Evolutionary conservation across 2,797 vertebrate genomes (phyloP), one percentile per base, ranked within the genome.

Genomic region (Rhincodon typus): DNA sequence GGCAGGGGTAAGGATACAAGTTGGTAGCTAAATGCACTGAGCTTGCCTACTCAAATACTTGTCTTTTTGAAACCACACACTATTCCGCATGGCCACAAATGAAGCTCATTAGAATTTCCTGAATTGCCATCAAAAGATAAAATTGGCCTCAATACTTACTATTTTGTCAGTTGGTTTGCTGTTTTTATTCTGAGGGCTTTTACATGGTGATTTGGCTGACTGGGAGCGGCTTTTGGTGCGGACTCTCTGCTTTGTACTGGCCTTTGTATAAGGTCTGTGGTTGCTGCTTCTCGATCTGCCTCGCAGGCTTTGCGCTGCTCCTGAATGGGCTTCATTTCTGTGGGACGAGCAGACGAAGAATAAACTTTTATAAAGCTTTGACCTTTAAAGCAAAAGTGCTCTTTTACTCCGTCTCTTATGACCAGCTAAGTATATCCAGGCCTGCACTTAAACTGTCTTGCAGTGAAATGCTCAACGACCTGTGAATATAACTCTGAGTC

Each of bases 141-240:
- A 74, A 96, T 96, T 95, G 96, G 96, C 25, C 66, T 10, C 96
- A 97, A 97, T 97, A 99, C 99, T 99, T 99, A 99, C 99, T 97
- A 98, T 97, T 98, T 97, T 97, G 94, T 98, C 97, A 86, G 98
- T 97, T 95, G 98, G 97, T 98, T 98, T 97, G 97, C 98, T 98
- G 97, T 97, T 97, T 98, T 98, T 98, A 97, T 98, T 98, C 96
- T 97, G 98, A 96, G 98, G 97, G 96, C 97, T 97, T 97, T 98
- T 98, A 98, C 97, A 98, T 97, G 98, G 96, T 96, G 97, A 98
- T 97, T 97, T 98, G 97, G 97, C 97, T 96, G 97, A 96, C 93
- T 96, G 97, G 97, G 97, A 34, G 30, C 27, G 94, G 70, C 70
- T 97, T 97, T 98, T 98, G 95, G 97, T 96, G 96, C 97, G 96